Evolutionary conservation across 1,140 invertebrate genomes (phyloP), one percentile per base, ranked within the genome.

Genomic region (Lepidostoma basale): DNA sequence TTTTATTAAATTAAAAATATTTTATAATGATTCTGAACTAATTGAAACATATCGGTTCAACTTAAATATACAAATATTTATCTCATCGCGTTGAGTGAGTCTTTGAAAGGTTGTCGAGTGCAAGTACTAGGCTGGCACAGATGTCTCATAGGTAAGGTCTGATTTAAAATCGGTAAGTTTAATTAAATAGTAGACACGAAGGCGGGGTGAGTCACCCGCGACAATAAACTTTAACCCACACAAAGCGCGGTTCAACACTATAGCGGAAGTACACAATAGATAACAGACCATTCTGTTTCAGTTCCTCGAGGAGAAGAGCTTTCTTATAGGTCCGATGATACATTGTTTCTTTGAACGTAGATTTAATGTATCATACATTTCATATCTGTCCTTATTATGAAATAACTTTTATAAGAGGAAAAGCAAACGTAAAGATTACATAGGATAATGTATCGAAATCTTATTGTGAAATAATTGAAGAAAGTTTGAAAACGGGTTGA

Each of bases 211-310:
- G 8, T 65, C 62, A 65, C 47, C 26, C 10, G 22, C 9, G 23
- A 30, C 36, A 65, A 54, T 65, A 54, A 54, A 65, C 30, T 23
- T 52, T 52, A 42, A 25, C 62, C 62, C 62, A 65, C 62, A 65
- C 62, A 25, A n/a, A 3, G 12, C 18, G 26, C 40, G 33, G 12
- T n/a, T 47, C 12, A 10, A 33, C 47, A 63, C 25, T 49, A 44
- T 22, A 49, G 26, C 42, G 26, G 60, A 63, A 63, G 26, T 30
- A 47, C 1, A 63, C 60, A 59, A 40, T 39, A 59, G 30, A 59
- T 59, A 23, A 59, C 30, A 59, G 40, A 40, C 40, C 54, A 59
- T 23, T 59, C 25, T 54, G 30, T 18, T 54, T 54, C 18, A 5
- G 25, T 54, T 54, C 26, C 49, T 33, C 30, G 16, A 54, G 49